A percentile compares a stretch with the other conserved stretches of the same genome.
Evolutionary conservation across 2,888 invertebrate species (phyloP).

Genomic region (Biston betularia): DNA sequence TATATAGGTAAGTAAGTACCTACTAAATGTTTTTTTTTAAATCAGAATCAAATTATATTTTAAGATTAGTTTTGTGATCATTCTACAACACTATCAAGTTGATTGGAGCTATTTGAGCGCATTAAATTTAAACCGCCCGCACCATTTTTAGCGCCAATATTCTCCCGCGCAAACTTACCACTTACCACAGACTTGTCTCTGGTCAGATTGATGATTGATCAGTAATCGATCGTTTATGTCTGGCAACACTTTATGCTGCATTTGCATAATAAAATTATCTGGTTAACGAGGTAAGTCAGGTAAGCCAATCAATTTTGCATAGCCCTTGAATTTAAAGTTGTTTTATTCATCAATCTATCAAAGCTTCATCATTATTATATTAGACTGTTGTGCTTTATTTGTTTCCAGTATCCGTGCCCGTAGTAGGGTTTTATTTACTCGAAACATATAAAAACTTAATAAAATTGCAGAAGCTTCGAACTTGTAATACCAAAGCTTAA

Average conservation of each 20-base stretch:
- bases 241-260: constrained; percentile 81
- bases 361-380: constrained; percentile 30
- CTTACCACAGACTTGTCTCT: constrained; percentile 52
- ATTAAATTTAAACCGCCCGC: constrained; percentile 39
- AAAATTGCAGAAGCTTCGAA: too few species aligned
- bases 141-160: constrained; percentile 63
- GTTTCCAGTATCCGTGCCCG: not conserved
- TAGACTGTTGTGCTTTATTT: constrained; percentile 8
- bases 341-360: constrained; percentile 38
- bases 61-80: constrained; percentile 37
- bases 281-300: constrained; percentile 46
- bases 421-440: not conserved
- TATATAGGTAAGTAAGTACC: too few species aligned
- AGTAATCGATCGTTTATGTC: constrained; percentile 75
- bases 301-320: constrained; percentile 45
- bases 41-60: constrained; percentile 22
- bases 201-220: constrained; percentile 47
- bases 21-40: too few species aligned
- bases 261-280: constrained; percentile 84
- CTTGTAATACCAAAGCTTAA: too few species aligned
- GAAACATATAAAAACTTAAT: not conserved
- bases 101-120: constrained; percentile 37
- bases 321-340: constrained; percentile 39
- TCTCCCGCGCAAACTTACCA: constrained; percentile 52
- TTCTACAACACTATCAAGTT: constrained; percentile 27